These are phyloP conservation scores for Zoanthus gigantus DNA, from an alignment of 92 coral and sea anemone genomes.

Conservation along the genomic window DNA sequence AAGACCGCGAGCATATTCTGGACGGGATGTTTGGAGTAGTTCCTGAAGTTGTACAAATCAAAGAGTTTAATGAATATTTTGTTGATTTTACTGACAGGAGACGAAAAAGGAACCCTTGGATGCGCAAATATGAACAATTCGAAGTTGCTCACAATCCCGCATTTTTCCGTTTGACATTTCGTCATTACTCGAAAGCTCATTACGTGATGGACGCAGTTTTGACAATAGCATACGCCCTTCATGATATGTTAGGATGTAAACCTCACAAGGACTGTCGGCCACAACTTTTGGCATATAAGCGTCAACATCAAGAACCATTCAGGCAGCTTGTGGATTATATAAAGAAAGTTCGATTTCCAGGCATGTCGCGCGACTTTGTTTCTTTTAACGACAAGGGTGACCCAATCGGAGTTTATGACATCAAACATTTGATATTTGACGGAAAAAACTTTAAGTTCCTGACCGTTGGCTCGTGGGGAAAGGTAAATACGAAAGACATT, in stretches of 20 bases:
- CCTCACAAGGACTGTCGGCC: conserved; percentile 70
- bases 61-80: conserved; percentile 78
- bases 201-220: conserved; percentile 91
- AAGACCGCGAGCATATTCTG: conserved; percentile 72
- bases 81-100: conserved; percentile 81
- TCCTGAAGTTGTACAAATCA: conserved; percentile 73
- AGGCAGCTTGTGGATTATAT: conserved; percentile 45
- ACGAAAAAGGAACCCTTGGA: conserved; percentile 83
- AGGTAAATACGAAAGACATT: neutral
- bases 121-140: conserved; percentile 76
- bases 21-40: conserved; percentile 82
- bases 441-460: conserved; percentile 72
- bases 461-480: conserved; percentile 80
- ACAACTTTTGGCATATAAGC: conserved; percentile 53
- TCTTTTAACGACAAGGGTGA: conserved; percentile 76
- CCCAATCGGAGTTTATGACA: conserved; percentile 84
- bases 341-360: conserved; percentile 73
- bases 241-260: conserved; percentile 81
- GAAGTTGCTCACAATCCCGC: conserved; percentile 82
- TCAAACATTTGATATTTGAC: conserved; percentile 62
- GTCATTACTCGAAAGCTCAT: conserved; percentile 83
- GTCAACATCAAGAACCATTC: conserved; percentile 18
- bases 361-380: conserved; percentile 72
- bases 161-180: conserved; percentile 71
- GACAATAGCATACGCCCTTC: conserved; percentile 81